Evolutionary conservation across 2,113 vertebrate genomes (phyloP).

Genomic region (Perccottus glenii): DNA sequence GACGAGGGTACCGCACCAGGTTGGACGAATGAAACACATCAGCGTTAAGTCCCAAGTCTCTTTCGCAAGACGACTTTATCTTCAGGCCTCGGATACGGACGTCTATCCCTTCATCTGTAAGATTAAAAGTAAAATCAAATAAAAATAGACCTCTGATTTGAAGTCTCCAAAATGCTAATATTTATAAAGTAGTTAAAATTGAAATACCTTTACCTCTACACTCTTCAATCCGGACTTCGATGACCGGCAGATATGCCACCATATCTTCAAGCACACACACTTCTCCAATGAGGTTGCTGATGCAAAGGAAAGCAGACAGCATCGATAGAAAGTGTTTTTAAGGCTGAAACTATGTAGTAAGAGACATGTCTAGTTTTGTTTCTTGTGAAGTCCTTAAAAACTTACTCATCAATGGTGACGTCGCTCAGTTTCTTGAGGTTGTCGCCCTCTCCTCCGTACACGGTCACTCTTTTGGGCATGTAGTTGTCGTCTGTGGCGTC

Average conservation of each 20-base stretch:
- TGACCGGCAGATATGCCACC: conserved; percentile 89
- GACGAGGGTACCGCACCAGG: conserved; percentile 94
- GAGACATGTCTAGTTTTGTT: too few species aligned
- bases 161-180: too few species aligned
- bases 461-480: conserved; percentile 92
- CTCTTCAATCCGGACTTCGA: conserved; percentile 94
- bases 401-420: conserved; percentile 93
- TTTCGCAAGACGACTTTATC: conserved; percentile 93
- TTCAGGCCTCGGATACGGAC: conserved; percentile 94
- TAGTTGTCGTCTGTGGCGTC: conserved; percentile 97
- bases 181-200: not conserved
- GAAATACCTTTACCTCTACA: conserved; percentile 85
- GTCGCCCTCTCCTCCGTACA: conserved; percentile 92
- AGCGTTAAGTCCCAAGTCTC: conserved; percentile 91
- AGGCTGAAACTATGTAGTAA: too few species aligned
- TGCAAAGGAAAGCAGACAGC: not conserved
- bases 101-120: conserved; percentile 93
- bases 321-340: not conserved
- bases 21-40: conserved; percentile 93
- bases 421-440: conserved; percentile 94
- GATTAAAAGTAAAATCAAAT: not conserved
- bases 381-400: not conserved
- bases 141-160: too few species aligned
- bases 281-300: conserved; percentile 92
- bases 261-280: conserved; percentile 96